phyloP scores from a whole-genome alignment of 2,888 invertebrate species.

The Barypeithes pellucidus region DNA sequence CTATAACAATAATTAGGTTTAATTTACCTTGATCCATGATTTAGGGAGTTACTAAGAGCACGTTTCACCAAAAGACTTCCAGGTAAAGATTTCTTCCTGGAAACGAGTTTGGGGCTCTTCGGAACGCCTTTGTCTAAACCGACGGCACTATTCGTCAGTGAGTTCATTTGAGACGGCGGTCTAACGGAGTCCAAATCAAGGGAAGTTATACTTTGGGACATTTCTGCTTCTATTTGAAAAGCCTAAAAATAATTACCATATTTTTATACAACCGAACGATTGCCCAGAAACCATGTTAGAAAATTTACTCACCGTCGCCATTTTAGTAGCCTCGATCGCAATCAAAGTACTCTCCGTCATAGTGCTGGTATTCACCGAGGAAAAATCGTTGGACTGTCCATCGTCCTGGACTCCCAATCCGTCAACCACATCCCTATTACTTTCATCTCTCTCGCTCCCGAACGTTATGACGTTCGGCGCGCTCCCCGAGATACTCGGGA shows the following conservation, averaged over 20 bases:
- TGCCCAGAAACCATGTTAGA: no score
- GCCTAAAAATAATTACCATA: constrained; percentile 36
- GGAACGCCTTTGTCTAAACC: constrained; percentile 55
- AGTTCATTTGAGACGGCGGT: constrained; percentile 86
- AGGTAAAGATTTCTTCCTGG: constrained; percentile 80
- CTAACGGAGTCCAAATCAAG: constrained; percentile 83
- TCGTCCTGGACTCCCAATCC: constrained; percentile 52
- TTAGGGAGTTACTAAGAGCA: constrained; percentile 75
- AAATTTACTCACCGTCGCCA: constrained; percentile 72
- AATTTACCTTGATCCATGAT: constrained; percentile 59
- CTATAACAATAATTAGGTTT: not conserved
- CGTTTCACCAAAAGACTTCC: constrained; percentile 81
- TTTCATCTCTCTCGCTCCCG: constrained; percentile 73
- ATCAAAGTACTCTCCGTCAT: constrained; percentile 83
- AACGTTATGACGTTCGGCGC: constrained; percentile 82
- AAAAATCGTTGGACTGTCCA: constrained; percentile 66
- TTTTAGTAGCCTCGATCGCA: constrained; percentile 82
- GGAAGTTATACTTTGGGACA: constrained; percentile 76
- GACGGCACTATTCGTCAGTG: constrained; percentile 71
- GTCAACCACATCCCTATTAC: constrained; percentile 51
- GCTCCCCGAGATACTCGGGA: constrained; percentile 86
- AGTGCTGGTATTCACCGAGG: constrained; percentile 75
- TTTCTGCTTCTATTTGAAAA: constrained; percentile 71
- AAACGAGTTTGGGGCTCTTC: constrained; percentile 64
- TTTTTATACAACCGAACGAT: not conserved